Evolutionary conservation across 2,888 invertebrate genomes (phyloP), one percentile per base, ranked within the genome.

Genomic region (Fragum whitleyi): DNA sequence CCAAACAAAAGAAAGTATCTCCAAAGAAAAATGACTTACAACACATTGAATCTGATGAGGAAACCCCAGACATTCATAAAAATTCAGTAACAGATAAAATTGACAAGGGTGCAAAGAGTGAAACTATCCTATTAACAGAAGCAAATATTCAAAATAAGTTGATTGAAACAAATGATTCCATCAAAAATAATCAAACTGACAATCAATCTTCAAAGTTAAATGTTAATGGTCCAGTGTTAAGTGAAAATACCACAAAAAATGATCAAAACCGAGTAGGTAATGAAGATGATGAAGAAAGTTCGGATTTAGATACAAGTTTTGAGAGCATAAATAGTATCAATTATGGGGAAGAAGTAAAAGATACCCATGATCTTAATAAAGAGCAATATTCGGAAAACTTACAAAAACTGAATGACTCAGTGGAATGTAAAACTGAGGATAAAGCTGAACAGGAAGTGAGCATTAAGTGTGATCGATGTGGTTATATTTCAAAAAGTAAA

Each of bases 401-500:
- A 19, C 21, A 36, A 21, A 21, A 16, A 21, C 5, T 23, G 7
- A 59, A 32, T 36, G 61, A 21, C 29, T 62, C 74, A 36, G 21
- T 47, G 51, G 62, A 69, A 21, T 51, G 68, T 19, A 67, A 36
- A 51, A 29, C 42, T 51, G 74, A 74, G n/a, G 42, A 65, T 59
- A 77, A 72, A 72, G 23, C 39, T 6, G 72, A 82, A 57, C 42
- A 23, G n/a, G 68, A 70, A 26, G 32, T 70, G 0, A 73, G 59
- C 65, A 81, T 85, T 19, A 85, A 85, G 57, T 85, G 85, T 80
- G 82, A 85, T 19, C 53, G 72, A 29, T 89, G 89, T 81, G 86
- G 86, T 9, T 85, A 86, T 68, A 57, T 86, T 26, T 87, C 87
- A 19, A 70, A 75, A 39, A 88, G 88, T 68, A 89, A 89, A 79